phyloP scores from a whole-genome alignment of 1,140 invertebrate genomes.

The Leguminivora glycinivorella region DNA sequence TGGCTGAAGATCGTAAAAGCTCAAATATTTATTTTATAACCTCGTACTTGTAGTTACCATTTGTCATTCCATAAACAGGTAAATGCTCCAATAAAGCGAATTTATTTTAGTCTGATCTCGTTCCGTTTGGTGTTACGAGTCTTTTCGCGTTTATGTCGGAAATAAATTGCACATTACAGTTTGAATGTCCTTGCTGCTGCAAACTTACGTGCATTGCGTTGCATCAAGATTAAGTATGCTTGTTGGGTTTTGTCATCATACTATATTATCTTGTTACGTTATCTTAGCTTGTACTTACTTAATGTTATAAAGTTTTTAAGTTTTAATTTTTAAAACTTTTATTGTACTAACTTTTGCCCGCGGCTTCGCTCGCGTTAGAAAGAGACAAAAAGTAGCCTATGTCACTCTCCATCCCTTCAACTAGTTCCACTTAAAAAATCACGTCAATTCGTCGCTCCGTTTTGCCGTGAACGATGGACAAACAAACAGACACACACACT shows the following conservation, averaged over 20 bases:
- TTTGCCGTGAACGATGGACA: too few species aligned
- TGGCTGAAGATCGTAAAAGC: neutral
- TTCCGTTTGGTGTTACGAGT: neutral
- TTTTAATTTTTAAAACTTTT: too few species aligned
- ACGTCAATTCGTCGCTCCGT: too few species aligned
- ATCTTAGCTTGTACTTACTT: neutral
- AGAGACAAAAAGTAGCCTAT: too few species aligned
- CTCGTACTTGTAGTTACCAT: neutral
- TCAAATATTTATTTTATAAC: neutral
- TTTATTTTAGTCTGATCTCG: neutral
- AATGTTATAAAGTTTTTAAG: too few species aligned
- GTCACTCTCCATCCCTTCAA: too few species aligned
- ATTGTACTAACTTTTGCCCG: too few species aligned
- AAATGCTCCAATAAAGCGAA: neutral
- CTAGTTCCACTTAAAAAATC: too few species aligned
- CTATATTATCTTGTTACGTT: neutral
- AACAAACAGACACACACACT: too few species aligned
- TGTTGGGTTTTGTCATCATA: neutral
- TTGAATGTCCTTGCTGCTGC: neutral
- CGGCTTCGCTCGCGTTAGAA: too few species aligned
- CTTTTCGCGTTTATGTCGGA: conserved; percentile 31
- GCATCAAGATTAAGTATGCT: neutral
- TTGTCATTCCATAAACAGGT: neutral
- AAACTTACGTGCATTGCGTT: neutral
- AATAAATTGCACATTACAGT: conserved; percentile 32